Evolutionary conservation across 1,140 invertebrate genomes (phyloP).

Genomic region (Apolygus lucorum): DNA sequence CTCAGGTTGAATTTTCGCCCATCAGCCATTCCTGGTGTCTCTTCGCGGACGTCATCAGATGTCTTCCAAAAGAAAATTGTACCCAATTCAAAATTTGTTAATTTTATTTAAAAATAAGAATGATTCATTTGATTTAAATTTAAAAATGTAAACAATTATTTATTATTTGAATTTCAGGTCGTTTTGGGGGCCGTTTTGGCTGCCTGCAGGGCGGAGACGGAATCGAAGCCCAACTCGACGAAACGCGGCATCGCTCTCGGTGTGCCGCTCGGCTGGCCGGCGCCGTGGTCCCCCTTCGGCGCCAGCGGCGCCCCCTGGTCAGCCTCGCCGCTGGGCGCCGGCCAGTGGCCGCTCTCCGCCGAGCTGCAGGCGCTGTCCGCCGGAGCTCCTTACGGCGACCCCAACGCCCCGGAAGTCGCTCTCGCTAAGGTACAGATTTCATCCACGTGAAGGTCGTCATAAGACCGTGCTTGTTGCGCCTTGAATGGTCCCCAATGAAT

Average conservation of each 20-base stretch:
- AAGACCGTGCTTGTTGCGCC: too few relatives aligned
- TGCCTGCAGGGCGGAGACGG: not conserved
- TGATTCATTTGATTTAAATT: not conserved
- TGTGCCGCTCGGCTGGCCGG: constrained; percentile 9
- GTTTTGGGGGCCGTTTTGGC: constrained; percentile 2
- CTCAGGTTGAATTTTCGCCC: not conserved
- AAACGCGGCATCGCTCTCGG: constrained; percentile 25
- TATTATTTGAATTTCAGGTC: not conserved
- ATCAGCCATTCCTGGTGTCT: constrained; percentile 3
- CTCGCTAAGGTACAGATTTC: not conserved
- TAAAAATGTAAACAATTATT: not conserved
- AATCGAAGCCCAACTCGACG: constrained; percentile 14
- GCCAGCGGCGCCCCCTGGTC: not conserved
- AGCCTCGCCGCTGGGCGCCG: constrained; percentile 15
- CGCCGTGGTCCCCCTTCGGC: not conserved
- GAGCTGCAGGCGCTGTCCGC: constrained; percentile 6
- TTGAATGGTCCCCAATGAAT: too few relatives aligned
- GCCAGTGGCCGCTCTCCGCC: constrained; percentile 23
- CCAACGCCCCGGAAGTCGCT: not conserved
- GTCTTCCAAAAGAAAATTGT: too few relatives aligned
- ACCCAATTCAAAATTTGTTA: too few relatives aligned
- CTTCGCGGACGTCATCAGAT: too few relatives aligned
- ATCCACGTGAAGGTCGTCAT: too few relatives aligned
- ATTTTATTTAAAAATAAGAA: too few relatives aligned
- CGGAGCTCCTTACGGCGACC: not conserved